Evolutionary conservation across 2,797 vertebrate species (phyloP).

Genomic region (Malacoraja senta): DNA sequence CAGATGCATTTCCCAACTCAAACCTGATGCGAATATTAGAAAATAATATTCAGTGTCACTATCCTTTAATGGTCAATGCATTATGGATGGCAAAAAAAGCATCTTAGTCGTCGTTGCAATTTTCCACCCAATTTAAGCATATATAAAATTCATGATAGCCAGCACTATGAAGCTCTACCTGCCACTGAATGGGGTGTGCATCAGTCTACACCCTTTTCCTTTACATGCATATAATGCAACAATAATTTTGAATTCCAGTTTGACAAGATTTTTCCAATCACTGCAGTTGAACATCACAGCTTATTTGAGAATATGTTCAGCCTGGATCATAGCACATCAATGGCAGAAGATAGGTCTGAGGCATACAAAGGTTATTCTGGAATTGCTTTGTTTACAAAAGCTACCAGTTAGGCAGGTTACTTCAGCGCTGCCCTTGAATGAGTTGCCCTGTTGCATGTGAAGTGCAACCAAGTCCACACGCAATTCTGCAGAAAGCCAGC

Average conservation of each 20-base stretch:
- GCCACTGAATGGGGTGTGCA: neutral
- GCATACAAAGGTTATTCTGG: neutral
- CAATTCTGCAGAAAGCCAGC: neutral
- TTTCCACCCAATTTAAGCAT: neutral
- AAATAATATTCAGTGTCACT: no score
- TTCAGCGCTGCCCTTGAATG: neutral
- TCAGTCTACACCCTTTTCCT: neutral
- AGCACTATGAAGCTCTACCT: neutral
- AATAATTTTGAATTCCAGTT: slow-evolving; percentile 9
- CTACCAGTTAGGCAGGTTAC: neutral
- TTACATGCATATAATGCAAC: neutral
- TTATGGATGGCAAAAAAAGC: neutral
- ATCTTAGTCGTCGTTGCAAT: neutral
- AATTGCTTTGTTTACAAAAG: neutral
- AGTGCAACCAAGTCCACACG: neutral
- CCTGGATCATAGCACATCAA: neutral
- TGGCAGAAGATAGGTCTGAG: neutral
- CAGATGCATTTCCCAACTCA: neutral
- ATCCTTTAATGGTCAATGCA: neutral
- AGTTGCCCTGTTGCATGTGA: neutral
- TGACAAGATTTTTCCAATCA: neutral
- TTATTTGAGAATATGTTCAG: neutral
- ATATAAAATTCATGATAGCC: neutral
- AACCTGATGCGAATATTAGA: neutral
- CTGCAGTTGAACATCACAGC: neutral